phyloP scores from a whole-genome alignment of 2,888 invertebrate genomes.

The Campoplex nolae region DNA sequence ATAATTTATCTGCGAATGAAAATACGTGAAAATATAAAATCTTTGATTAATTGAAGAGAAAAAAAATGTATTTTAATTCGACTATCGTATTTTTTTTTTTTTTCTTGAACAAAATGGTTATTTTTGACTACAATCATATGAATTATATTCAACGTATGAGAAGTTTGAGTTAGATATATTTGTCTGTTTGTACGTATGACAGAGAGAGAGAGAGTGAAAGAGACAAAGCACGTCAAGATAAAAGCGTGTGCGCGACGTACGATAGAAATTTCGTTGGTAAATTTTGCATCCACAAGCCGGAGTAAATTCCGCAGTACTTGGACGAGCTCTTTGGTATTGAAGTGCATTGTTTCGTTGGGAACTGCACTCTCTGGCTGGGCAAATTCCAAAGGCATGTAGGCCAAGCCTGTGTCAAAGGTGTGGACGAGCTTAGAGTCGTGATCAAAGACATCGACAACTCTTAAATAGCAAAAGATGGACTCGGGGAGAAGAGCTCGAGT shows the following conservation, averaged over 20 bases:
- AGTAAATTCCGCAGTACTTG: neutral
- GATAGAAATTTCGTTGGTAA: slow-evolving; percentile 30
- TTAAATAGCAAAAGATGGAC: slow-evolving; percentile 50
- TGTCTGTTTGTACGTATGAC: neutral
- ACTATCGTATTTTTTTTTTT: neutral
- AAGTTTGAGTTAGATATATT: neutral
- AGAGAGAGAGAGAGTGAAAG: neutral
- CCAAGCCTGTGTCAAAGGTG: slow-evolving; percentile 61
- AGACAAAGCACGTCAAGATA: neutral
- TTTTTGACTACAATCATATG: neutral
- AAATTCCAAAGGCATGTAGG: slow-evolving; percentile 63
- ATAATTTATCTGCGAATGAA: neutral
- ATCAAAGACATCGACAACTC: slow-evolving; percentile 53
- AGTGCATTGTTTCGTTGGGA: slow-evolving; percentile 59
- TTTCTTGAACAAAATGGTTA: neutral
- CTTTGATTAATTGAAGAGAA: neutral
- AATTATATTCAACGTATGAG: neutral
- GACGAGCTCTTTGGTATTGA: slow-evolving; percentile 4
- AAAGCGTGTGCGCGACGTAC: neutral
- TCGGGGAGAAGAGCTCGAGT: slow-evolving; percentile 14
- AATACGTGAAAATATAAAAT: neutral
- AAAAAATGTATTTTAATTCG: too few species aligned
- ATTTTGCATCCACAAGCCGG: slow-evolving; percentile 15
- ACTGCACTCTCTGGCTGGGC: slow-evolving; percentile 7
- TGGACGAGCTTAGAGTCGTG: slow-evolving; percentile 44